phyloP scores from a whole-genome alignment of 2,113 vertebrate species.

The Macquaria australasica region DNA sequence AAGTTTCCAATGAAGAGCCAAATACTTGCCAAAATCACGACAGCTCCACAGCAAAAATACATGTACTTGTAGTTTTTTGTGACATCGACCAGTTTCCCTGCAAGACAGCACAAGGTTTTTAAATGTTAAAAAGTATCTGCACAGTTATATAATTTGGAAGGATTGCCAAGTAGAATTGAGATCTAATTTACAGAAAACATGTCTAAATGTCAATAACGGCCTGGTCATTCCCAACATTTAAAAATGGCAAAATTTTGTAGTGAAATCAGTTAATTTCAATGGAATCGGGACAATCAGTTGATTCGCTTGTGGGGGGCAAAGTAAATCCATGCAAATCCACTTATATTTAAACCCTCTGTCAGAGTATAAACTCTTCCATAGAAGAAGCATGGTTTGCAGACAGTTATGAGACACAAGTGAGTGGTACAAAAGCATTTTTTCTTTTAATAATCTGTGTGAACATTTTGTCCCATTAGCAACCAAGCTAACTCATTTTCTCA shows the following conservation, averaged over 20 bases:
- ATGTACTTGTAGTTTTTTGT: slow-evolving; percentile 94
- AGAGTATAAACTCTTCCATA: neutral
- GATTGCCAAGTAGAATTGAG: neutral
- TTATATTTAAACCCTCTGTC: neutral
- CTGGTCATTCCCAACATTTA: neutral
- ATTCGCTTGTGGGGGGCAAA: neutral
- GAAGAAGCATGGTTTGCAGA: neutral
- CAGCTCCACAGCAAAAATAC: slow-evolving; percentile 92
- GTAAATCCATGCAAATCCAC: neutral
- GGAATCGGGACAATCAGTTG: neutral
- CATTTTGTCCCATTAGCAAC: neutral
- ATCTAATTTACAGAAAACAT: neutral
- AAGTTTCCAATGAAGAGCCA: slow-evolving; percentile 96
- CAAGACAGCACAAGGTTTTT: slow-evolving; percentile 50
- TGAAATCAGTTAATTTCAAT: neutral
- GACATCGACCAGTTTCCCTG: slow-evolving; percentile 95
- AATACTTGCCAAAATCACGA: slow-evolving; percentile 91
- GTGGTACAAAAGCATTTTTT: neutral
- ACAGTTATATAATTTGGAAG: no score
- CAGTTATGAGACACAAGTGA: neutral
- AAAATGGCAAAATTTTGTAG: neutral
- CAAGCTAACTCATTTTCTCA: neutral
- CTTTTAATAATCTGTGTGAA: neutral
- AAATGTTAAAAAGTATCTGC: neutral
- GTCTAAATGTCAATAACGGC: neutral